Evolutionary conservation across 23 tunicate genomes (phyloP), one percentile per base, ranked within the genome.

Genomic region (Halocynthia aurantium): DNA sequence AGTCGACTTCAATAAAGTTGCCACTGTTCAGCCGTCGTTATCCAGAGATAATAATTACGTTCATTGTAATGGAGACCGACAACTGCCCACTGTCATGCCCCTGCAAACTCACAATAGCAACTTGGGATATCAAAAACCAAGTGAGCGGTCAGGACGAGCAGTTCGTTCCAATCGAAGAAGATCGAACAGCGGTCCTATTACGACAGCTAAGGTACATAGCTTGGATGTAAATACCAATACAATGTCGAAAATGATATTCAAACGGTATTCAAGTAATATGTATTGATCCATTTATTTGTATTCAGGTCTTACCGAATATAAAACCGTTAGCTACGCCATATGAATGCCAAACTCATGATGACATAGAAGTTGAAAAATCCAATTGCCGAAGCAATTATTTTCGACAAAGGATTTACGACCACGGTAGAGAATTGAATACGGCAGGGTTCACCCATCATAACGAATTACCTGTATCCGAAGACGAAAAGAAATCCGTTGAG

Each of bases 121-220:
- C 44, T 31, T 31, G 44, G 44, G 44, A 31, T 31, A 31, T 31
- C 44, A 31, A 31, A 31, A 31, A 31, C 44, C 44, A 31, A 31
- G 44, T 31, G 44, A 31, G 44, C 1, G 44, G 44, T 31, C 44
- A 31, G 44, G 44, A 31, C 44, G 44, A 31, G 44, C 44, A 31
- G 44, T 31, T 31, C 44, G 44, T 31, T 31, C 44, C 44, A 31
- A 31, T 31, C 87, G 77, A 77, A 55, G 87, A 10, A 61, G 87
- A 55, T 84, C 87, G 17, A 84, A 84, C 77, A 84, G 87, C 52
- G 87, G 87, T 40, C 87, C 87, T 5, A 84, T 84, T 12, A 44
- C 70, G 10, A 76, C 77, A 44, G 87, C 81, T 7, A 84, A 76
- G 73, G 86, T 82, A 58, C n/a, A n/a, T n/a, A 31, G 44, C 44